A percentile compares a stretch with the other conserved stretches of the same genome.
Evolutionary conservation across 2,797 vertebrate genomes (phyloP).

Genomic region (Anas bahamensis): DNA sequence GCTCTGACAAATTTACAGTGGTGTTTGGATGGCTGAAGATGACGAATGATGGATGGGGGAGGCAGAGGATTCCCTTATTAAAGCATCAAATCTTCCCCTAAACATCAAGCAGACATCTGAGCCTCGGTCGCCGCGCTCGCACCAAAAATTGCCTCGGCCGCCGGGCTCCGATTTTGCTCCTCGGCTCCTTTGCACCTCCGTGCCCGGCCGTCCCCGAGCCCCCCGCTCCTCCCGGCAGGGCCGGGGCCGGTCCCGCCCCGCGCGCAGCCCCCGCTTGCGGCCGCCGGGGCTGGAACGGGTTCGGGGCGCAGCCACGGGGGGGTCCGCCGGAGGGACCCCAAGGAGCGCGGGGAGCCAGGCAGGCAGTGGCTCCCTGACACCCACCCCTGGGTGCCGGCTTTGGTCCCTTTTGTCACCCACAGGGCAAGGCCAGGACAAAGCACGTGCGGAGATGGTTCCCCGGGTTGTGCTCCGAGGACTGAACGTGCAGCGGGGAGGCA

Average conservation of each 20-base stretch:
- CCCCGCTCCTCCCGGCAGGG: no score
- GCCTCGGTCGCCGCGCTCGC: conserved; percentile 3
- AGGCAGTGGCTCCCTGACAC: no score
- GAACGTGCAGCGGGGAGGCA: neutral
- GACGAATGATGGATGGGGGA: conserved; percentile 79
- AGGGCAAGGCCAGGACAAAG: neutral
- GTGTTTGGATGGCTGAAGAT: conserved; percentile 77
- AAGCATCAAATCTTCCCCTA: conserved; percentile 78
- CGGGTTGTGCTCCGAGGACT: neutral
- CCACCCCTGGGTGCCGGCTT: neutral
- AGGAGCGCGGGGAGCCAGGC: no score
- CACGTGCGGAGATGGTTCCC: neutral
- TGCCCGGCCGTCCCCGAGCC: no score
- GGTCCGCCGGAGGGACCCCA: no score
- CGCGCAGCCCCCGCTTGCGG: neutral
- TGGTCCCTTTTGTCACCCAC: neutral
- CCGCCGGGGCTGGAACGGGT: no score
- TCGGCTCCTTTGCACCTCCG: neutral
- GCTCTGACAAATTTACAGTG: conserved; percentile 81
- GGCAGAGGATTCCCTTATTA: conserved; percentile 81
- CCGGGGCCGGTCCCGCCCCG: no score
- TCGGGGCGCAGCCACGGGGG: no score
- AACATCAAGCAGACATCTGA: conserved; percentile 72
- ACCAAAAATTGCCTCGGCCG: conserved; percentile 38
- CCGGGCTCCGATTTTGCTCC: conserved; percentile 17